phyloP scores from a whole-genome alignment of 2,113 vertebrate genomes.

The Pteropus alecto region DNA sequence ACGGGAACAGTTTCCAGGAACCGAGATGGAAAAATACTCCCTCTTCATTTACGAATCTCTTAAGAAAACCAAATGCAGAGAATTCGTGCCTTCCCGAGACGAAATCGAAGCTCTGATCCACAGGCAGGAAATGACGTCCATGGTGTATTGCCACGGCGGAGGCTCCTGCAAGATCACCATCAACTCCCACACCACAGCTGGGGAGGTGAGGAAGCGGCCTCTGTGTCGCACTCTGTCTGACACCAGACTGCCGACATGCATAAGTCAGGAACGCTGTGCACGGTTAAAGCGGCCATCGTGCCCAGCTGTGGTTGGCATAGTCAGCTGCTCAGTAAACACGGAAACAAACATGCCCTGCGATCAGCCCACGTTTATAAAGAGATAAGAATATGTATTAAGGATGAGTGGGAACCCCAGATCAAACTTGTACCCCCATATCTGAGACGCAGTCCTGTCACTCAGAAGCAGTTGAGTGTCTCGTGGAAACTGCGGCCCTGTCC shows the following conservation, averaged over 20 bases:
- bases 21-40: conserved; percentile 94
- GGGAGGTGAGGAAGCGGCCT: conserved; percentile 88
- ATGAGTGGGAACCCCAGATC: background rate
- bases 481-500: too few relatives aligned
- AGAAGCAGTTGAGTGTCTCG: background rate
- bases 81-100: conserved; percentile 94
- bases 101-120: conserved; percentile 93
- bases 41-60: conserved; percentile 91
- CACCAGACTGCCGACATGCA: rapidly evolving
- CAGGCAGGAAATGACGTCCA: conserved; percentile 95
- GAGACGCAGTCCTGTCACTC: background rate
- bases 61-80: conserved; percentile 91
- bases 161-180: conserved; percentile 98
- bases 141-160: conserved; percentile 95
- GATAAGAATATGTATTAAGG: background rate
- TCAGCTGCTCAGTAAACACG: rapidly evolving
- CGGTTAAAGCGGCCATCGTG: rapidly evolving
- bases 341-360: rapidly evolving
- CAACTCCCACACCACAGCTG: conserved; percentile 96
- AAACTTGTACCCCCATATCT: rapidly evolving
- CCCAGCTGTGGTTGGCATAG: rapidly evolving
- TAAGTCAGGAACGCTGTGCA: rapidly evolving
- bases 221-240: rapidly evolving
- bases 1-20: conserved; percentile 90
- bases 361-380: background rate